These are phyloP conservation scores for Pygathrix nemaeus DNA, from an alignment of 2,113 vertebrate species.

Conservation along the genomic window DNA sequence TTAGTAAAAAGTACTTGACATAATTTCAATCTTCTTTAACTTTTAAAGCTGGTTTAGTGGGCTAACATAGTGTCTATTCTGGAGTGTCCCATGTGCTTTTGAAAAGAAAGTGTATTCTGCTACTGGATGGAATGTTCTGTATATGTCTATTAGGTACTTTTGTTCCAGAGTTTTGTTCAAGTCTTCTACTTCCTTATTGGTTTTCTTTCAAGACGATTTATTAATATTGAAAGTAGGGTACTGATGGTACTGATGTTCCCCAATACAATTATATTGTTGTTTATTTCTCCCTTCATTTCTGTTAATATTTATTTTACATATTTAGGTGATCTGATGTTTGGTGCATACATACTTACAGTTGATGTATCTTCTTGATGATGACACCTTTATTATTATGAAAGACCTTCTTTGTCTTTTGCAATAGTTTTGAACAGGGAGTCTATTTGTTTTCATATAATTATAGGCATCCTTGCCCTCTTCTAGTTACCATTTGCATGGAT, in stretches of 20 bases:
- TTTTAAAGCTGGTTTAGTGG: not conserved
- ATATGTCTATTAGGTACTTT: too few species aligned
- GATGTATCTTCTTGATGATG: not conserved
- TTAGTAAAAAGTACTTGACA: not conserved
- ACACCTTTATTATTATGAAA: not conserved
- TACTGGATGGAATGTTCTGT: not conserved
- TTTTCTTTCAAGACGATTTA: not conserved
- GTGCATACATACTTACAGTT: not conserved
- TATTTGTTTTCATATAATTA: not conserved
- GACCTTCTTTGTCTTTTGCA: not conserved
- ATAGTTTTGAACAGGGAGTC: not conserved
- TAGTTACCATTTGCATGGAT: not conserved
- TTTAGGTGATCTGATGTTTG: not conserved
- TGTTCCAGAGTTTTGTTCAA: too few species aligned
- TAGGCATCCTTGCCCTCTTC: not conserved
- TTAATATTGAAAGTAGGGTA: not conserved
- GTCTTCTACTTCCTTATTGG: too few species aligned
- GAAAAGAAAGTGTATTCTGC: not conserved
- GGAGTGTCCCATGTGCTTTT: not conserved
- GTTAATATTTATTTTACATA: not conserved
- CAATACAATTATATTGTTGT: not conserved
- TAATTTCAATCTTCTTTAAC: not conserved
- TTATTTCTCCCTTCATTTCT: not conserved
- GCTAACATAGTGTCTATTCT: not conserved
- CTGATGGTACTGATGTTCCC: not conserved